Evolutionary conservation across 2,797 vertebrate genomes (phyloP), one percentile per base, ranked within the genome.

Genomic region (Danio aesculapii): DNA sequence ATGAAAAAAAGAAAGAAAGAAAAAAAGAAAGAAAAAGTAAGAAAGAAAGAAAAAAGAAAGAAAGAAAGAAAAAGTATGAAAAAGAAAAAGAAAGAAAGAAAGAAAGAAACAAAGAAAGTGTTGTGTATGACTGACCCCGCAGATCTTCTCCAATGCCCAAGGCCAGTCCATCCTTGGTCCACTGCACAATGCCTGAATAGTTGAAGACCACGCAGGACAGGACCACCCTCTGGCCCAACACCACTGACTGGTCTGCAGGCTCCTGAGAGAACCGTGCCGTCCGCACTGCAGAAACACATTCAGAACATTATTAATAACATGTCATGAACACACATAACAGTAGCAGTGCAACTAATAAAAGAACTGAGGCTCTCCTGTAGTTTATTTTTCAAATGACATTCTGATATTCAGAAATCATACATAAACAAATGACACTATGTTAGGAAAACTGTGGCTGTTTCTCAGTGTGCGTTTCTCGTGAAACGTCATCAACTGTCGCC

Each of bases 121-220:
- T 8, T 58, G 13, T 75, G 21, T 59, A 47, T 66, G 43, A 62
- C 93, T 92, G 90, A 99, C 97, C 97, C 92, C 89, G 93, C 71
- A 98, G 96, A 68, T 96, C 96, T 80, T 97, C 96, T 55, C 97
- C 97, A 86, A 98, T 96, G 64, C 97, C 97, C 88, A 98, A 93
- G 6, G 97, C 97, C 71, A 98, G 92, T 46, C 97, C 97, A 53
- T 98, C 97, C 89, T 98, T 98, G 93, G 97, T 98, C 97, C 97
- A 98, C 90, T 98, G 97, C 87, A 98, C 97, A 44, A 98, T 98
- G 64, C 97, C 97, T 0, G 97, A 97, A 91, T 98, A 99, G 89
- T 99, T 98, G 89, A 97, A 96, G 86, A 98, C 95, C 81, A 98
- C 95, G 0, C 97, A 99, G 88, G 95, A 95, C 72, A 98, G 93